Conservation (phyloP, 2,797 vertebrate genomes). For the Pseudochaenichthys georgianus region DNA sequence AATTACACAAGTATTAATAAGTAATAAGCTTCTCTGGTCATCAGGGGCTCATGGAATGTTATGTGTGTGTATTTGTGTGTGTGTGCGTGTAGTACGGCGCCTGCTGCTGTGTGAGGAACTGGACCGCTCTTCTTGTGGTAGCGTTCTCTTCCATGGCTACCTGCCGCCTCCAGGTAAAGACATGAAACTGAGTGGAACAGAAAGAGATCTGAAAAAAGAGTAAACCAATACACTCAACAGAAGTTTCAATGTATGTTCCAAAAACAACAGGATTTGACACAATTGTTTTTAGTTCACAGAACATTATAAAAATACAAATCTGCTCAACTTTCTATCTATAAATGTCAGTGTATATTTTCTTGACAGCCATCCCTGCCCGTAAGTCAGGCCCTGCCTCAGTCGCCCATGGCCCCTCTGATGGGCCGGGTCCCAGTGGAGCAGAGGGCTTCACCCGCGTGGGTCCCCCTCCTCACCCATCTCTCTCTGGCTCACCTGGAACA, state of each 20-base stretch:
- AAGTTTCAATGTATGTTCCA: not conserved
- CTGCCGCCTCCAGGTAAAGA: constrained; percentile 94
- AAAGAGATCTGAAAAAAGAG: constrained; percentile 10
- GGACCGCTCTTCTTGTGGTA: constrained; percentile 97
- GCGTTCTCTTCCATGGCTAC: constrained; percentile 98
- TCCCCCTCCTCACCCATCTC: constrained; percentile 81
- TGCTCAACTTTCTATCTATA: not conserved
- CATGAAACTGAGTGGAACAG: not conserved
- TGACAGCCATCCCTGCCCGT: constrained; percentile 91
- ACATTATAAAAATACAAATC: not conserved
- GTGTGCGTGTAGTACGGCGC: constrained; percentile 86
- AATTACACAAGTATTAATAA: not conserved
- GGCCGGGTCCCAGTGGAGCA: constrained; percentile 79
- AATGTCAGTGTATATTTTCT: constrained; percentile 13
- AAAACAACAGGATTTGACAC: not conserved
- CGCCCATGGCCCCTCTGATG: constrained; percentile 77
- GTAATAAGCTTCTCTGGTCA: too few relatives aligned
- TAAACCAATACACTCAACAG: not conserved
- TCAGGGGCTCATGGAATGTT: too few relatives aligned
- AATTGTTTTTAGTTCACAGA: not conserved
- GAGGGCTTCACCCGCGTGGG: constrained; percentile 84
- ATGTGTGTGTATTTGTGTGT: too few relatives aligned
- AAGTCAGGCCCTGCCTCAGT: constrained; percentile 84
- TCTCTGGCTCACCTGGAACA: constrained; percentile 79
- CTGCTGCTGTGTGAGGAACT: constrained; percentile 96